These are phyloP conservation scores for Drosophila nikananu DNA, from an alignment of 1,140 invertebrate species.

Conservation along the genomic window DNA sequence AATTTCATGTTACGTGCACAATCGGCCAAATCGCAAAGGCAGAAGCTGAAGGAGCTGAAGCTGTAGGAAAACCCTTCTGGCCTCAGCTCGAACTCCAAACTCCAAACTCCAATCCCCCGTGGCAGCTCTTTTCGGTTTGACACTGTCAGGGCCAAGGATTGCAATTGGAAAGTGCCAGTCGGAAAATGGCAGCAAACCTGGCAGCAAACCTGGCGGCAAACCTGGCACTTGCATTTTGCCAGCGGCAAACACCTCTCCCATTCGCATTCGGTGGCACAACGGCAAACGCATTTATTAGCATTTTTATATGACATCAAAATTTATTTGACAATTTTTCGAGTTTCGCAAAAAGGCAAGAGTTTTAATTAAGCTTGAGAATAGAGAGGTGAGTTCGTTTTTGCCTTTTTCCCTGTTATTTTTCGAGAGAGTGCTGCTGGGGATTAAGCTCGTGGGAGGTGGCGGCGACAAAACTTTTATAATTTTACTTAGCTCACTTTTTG, in stretches of 20 bases:
- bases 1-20: conserved; percentile 82
- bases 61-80: neutral
- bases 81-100: neutral
- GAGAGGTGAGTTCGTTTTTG: neutral
- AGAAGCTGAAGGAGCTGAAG: neutral
- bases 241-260: neutral
- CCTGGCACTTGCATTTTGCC: conserved; percentile 3
- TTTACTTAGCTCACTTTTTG: conserved; percentile 55
- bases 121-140: conserved; percentile 27
- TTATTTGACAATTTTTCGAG: conserved; percentile 50
- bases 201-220: neutral
- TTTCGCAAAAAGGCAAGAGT: conserved; percentile 44
- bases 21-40: conserved; percentile 70
- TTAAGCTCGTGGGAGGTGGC: conserved; percentile 1
- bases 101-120: conserved; percentile 2
- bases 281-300: conserved; percentile 68
- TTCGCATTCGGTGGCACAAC: conserved; percentile 7
- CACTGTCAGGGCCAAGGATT: conserved; percentile 51
- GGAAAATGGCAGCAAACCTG: conserved; percentile 25
- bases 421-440: neutral
- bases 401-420: neutral
- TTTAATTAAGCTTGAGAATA: conserved; percentile 66
- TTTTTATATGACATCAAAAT: conserved; percentile 54
- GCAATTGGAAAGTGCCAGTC: conserved; percentile 19
- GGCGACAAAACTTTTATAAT: conserved; percentile 60